A percentile compares a stretch with the other conserved stretches of the same genome.
These are phyloP conservation scores for Cryptocheilus praepositus DNA, from an alignment of 2,888 invertebrate genomes.

Conservation along the genomic window DNA sequence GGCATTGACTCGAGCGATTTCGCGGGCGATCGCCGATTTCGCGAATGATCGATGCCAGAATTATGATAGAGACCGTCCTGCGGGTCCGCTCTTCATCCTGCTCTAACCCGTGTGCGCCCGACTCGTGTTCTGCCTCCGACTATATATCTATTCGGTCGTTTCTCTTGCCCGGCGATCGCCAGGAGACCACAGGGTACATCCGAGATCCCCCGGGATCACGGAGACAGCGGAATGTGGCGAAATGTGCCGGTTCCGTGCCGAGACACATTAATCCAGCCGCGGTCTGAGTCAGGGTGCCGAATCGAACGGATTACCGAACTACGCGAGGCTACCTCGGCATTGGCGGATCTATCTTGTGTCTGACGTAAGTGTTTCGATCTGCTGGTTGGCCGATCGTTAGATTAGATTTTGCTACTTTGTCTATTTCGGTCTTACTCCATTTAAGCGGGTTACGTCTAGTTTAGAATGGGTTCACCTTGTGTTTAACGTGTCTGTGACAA, in stretches of 20 bases:
- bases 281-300: constrained; percentile 1
- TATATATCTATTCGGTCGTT: neutral
- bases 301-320: constrained; percentile 11
- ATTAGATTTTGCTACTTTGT: too few species aligned
- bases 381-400: too few species aligned
- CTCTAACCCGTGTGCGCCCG: neutral
- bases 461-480: too few species aligned
- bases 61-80: constrained; percentile 46
- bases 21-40: constrained; percentile 38
- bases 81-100: neutral
- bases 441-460: too few species aligned
- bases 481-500: too few species aligned
- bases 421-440: too few species aligned
- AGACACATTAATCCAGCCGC: constrained; percentile 20
- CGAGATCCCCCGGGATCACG: constrained; percentile 21
- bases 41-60: constrained; percentile 64
- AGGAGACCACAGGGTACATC: constrained; percentile 9
- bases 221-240: constrained; percentile 20
- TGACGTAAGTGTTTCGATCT: too few species aligned
- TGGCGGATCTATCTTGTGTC: too few species aligned
- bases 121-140: constrained; percentile 5
- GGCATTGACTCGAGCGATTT: constrained; percentile 41
- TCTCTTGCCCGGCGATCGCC: constrained; percentile 12
- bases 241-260: constrained; percentile 10
- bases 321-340: too few species aligned